Conservation (phyloP, 2,113 vertebrate genomes). For the Corythornis cristatus region DNA sequence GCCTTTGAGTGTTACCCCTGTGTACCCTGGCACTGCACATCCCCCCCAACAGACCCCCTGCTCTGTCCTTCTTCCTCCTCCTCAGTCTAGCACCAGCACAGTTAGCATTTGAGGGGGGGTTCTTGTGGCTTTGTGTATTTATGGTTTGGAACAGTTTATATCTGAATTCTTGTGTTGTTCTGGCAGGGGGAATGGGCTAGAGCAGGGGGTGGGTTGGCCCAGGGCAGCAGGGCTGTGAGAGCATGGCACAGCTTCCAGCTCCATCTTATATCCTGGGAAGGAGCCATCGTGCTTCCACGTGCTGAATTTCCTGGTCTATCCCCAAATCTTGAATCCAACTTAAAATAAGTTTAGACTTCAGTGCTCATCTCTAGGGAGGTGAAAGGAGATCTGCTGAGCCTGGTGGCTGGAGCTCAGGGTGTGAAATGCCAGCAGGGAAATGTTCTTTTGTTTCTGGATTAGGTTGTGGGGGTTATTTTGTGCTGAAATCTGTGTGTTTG, state of each 20-base stretch:
- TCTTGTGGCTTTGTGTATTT: accelerated
- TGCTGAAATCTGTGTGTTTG: accelerated
- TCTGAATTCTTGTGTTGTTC: not conserved
- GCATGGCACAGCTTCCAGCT: accelerated
- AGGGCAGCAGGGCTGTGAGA: not conserved
- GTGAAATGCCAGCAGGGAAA: not conserved
- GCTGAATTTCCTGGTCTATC: accelerated
- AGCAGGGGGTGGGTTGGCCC: accelerated
- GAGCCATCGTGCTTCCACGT: accelerated
- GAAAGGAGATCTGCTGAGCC: not conserved
- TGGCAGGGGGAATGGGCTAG: not conserved
- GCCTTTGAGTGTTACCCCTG: accelerated
- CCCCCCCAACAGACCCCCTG: not conserved
- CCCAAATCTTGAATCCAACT: not conserved
- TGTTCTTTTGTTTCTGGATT: not conserved
- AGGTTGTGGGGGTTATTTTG: no score
- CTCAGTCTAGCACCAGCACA: accelerated
- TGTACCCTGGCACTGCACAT: not conserved
- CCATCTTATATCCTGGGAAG: accelerated
- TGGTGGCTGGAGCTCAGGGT: not conserved
- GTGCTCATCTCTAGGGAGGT: accelerated
- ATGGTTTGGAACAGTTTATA: no score
- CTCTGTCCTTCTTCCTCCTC: not conserved
- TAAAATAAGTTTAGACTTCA: not conserved
- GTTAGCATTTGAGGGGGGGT: not conserved